These are phyloP conservation scores for Urechis unicinctus DNA, from an alignment of 2,888 invertebrate genomes.

Conservation along the genomic window DNA sequence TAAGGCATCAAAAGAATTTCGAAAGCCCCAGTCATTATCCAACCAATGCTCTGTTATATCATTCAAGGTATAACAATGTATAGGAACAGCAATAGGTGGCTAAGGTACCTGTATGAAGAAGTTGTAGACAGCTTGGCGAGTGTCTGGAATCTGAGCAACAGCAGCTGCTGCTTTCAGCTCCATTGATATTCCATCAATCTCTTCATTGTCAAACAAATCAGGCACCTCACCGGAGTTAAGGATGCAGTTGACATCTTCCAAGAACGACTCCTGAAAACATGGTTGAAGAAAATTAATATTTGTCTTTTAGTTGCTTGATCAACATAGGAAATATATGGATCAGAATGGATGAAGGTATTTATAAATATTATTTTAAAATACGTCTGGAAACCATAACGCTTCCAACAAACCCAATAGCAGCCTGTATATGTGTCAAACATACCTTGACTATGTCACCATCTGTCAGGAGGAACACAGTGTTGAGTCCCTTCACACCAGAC, in stretches of 20 bases:
- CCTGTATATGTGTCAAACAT: no score
- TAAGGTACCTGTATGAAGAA: slow-evolving; percentile 38
- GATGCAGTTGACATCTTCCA: slow-evolving; percentile 50
- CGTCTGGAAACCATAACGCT: background rate
- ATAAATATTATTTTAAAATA: background rate
- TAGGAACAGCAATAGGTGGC: background rate
- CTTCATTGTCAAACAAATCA: slow-evolving; percentile 49
- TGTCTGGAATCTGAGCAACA: slow-evolving; percentile 43
- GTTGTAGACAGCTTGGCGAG: slow-evolving; percentile 38
- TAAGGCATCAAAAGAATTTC: no score
- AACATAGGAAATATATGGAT: background rate
- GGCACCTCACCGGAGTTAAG: slow-evolving; percentile 50
- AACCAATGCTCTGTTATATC: no score
- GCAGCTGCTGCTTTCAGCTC: slow-evolving; percentile 45
- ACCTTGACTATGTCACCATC: slow-evolving; percentile 48
- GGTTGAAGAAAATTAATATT: background rate
- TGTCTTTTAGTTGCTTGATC: background rate
- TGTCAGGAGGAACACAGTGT: slow-evolving; percentile 45
- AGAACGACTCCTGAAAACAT: slow-evolving; percentile 40
- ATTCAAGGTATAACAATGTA: background rate
- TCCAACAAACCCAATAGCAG: background rate
- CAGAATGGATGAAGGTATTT: no score
- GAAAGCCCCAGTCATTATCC: no score
- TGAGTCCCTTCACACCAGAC: slow-evolving; percentile 40
- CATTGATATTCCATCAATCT: slow-evolving; percentile 46